phyloP scores from a whole-genome alignment of 2,113 vertebrate species.

The Ammodytes dubius region DNA sequence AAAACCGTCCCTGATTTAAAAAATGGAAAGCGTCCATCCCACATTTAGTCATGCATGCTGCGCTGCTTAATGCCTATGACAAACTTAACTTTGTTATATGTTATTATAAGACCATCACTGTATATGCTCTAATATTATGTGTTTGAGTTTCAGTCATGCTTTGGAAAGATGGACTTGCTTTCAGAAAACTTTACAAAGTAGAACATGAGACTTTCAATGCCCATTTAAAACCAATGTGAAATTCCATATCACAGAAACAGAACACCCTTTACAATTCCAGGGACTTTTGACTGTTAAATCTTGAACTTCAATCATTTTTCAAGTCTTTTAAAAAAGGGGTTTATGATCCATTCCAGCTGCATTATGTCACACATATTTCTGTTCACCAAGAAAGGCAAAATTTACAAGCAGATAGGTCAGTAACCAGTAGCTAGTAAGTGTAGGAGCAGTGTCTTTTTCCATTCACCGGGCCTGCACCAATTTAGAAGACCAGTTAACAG shows the following conservation, averaged over 20 bases:
- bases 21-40: conserved; percentile 35
- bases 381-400: conserved; percentile 13
- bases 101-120: background rate
- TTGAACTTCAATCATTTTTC: conserved; percentile 33
- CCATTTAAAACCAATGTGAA: conserved; percentile 30
- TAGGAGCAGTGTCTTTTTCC: conserved; percentile 43
- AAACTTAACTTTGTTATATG: background rate
- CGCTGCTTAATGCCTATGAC: conserved; percentile 9
- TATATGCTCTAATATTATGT: background rate
- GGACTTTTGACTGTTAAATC: conserved; percentile 24
- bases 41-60: conserved; percentile 12
- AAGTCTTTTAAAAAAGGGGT: conserved; percentile 20
- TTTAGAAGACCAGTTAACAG: conserved; percentile 58
- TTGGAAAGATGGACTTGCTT: background rate
- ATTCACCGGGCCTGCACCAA: conserved; percentile 41
- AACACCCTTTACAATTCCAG: conserved; percentile 38
- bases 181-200: background rate
- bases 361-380: conserved; percentile 21
- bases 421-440: conserved; percentile 49
- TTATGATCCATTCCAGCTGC: conserved; percentile 38
- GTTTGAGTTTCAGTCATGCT: background rate
- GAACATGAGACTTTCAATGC: conserved; percentile 13
- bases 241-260: conserved; percentile 30
- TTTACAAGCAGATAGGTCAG: conserved; percentile 57
- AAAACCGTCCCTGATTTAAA: conserved; percentile 43